A percentile compares a stretch with the other conserved stretches of the same genome.
Evolutionary conservation across 2,888 invertebrate genomes (phyloP).

Genomic region (Dione juno): DNA sequence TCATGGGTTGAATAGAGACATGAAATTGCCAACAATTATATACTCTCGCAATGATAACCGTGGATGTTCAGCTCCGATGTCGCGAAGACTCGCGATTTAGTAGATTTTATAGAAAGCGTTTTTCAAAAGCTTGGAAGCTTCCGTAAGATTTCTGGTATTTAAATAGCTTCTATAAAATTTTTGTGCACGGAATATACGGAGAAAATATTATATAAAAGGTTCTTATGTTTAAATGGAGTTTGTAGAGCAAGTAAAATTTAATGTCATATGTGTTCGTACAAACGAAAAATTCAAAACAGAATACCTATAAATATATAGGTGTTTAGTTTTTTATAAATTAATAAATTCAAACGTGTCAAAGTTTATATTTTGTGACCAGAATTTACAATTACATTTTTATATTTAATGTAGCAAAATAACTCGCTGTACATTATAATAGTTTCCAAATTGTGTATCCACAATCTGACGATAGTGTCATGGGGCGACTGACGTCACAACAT

Average conservation of each 20-base stretch:
- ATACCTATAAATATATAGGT: background rate
- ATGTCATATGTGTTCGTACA: background rate
- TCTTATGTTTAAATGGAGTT: conserved; percentile 5
- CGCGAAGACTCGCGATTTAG: conserved; percentile 52
- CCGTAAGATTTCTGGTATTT: conserved; percentile 42
- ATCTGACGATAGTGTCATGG: conserved; percentile 48
- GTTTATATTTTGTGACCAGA: too few species aligned
- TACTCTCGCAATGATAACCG: conserved; percentile 81
- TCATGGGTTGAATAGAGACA: conserved; percentile 79
- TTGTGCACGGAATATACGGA: conserved; percentile 14
- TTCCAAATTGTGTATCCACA: conserved; percentile 48
- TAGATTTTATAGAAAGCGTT: conserved; percentile 48
- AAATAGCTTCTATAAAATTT: conserved; percentile 35
- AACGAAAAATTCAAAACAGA: background rate
- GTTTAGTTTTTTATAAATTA: too few species aligned
- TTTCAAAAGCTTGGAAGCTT: conserved; percentile 47
- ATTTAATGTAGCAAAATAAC: conserved; percentile 1
- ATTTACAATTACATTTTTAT: background rate
- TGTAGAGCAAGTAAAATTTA: conserved; percentile 5
- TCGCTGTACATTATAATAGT: conserved; percentile 34
- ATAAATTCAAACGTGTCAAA: too few species aligned
- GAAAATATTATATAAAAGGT: conserved; percentile 15
- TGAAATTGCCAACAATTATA: conserved; percentile 82
- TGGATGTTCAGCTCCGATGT: conserved; percentile 71
- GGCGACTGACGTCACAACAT: conserved; percentile 77